Evolutionary conservation across 2,113 vertebrate genomes (phyloP), one percentile per base, ranked within the genome.

Genomic region (Chitala chitala): DNA sequence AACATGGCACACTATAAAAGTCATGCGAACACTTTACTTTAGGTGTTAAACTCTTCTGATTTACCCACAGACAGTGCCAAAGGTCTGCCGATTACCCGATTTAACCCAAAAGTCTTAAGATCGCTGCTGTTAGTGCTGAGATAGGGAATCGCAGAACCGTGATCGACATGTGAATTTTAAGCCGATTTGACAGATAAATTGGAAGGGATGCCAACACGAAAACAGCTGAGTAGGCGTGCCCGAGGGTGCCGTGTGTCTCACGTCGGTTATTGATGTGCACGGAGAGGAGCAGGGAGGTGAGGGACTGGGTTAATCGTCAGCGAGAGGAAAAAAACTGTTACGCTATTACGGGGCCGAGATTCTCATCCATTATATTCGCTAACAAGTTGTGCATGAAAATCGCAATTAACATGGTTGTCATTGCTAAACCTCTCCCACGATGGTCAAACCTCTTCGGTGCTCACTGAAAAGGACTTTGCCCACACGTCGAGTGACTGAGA

Each of bases 321-420:
- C n/a, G n/a, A n/a, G n/a, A n/a, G n/a, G n/a, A n/a, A n/a, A n/a
- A n/a, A 8, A 51, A 20, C 12, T 3, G 7, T 8, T 8, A 20
- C 2, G 12, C 48, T 51, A 20, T 20, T 40, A 15, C n/a, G 7
- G 12, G 72, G 56, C 26, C 12, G 50, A 61, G 26, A 29, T 68
- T 44, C 26, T 31, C 56, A 8, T 24, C 64, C 75, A 64, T 77
- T 70, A 51, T 69, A n/a, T 51, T 31, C 42, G 29, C 68, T 69
- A 73, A 69, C 55, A 59, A 50, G 13, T 46, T 46, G 5, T 61
- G 46, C 17, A 17, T 51, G 59, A 79, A 77, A 73, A 77, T 65
- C 29, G 61, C 46, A 79, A 77, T 72, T 72, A 72, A n/a, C 36
- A 61, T 58, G 59, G 51, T 17, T 33, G 64, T 69, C 40, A 46